phyloP scores from a whole-genome alignment of 2,888 invertebrate species.

The Cyclophora punctaria region DNA sequence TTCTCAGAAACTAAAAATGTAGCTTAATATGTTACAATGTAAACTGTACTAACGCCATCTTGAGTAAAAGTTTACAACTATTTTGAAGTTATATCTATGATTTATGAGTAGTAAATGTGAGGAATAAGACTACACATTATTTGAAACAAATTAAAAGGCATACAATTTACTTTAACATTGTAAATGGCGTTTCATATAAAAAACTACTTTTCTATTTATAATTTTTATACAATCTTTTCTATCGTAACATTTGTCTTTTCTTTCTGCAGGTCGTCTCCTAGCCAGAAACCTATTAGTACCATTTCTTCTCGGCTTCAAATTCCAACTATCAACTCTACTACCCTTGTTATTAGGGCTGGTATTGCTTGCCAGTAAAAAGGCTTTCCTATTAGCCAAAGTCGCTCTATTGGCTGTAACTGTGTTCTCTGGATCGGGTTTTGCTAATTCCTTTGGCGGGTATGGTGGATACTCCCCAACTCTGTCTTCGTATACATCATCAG shows the following conservation, averaged over 20 bases:
- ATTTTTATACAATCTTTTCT: too few relatives aligned
- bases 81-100: background rate
- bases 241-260: too few relatives aligned
- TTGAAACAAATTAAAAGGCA: too few relatives aligned
- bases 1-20: background rate
- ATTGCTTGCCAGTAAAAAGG: slow-evolving; percentile 84
- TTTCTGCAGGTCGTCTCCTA: slow-evolving; percentile 77
- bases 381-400: slow-evolving; percentile 82
- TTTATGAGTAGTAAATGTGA: background rate
- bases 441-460: slow-evolving; percentile 39
- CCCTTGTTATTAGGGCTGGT: slow-evolving; percentile 83
- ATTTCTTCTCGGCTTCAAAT: slow-evolving; percentile 85
- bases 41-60: slow-evolving; percentile 26
- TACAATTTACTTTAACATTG: too few relatives aligned
- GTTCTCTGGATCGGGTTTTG: slow-evolving; percentile 74
- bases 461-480: slow-evolving; percentile 31
- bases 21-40: slow-evolving; percentile 7
- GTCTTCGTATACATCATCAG: slow-evolving; percentile 46
- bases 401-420: slow-evolving; percentile 82
- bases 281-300: slow-evolving; percentile 84
- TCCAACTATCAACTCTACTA: slow-evolving; percentile 83
- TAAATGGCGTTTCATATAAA: too few relatives aligned
- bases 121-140: background rate
- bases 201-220: too few relatives aligned
- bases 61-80: slow-evolving; percentile 10